These are phyloP conservation scores for Papilio polyxenes DNA, from an alignment of 1,140 invertebrate species.

Conservation along the genomic window DNA sequence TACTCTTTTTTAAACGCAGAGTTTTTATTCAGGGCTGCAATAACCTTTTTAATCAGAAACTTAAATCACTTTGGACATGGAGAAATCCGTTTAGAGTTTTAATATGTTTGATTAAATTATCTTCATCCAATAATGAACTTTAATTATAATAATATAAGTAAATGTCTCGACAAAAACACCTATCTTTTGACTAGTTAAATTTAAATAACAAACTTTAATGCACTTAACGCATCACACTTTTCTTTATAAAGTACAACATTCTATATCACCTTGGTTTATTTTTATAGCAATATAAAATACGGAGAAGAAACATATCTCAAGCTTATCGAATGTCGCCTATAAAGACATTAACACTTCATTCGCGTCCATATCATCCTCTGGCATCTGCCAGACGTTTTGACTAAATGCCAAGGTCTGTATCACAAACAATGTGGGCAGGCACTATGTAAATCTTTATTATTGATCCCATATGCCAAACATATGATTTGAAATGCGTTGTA, in stretches of 20 bases:
- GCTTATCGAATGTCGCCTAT: conserved; percentile 56
- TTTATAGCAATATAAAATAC: conserved; percentile 29
- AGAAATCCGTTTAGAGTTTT: neutral
- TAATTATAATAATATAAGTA: too few relatives aligned
- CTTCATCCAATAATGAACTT: too few relatives aligned
- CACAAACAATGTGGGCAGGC: conserved; percentile 63
- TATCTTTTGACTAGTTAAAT: neutral
- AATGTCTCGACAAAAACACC: too few relatives aligned
- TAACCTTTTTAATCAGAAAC: neutral
- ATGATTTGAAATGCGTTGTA: conserved; percentile 25
- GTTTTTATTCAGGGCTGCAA: neutral
- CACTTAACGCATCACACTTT: neutral
- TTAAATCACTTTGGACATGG: neutral
- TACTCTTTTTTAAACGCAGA: neutral
- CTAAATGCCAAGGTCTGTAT: conserved; percentile 71
- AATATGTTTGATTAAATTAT: too few relatives aligned
- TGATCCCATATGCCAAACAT: conserved; percentile 52
- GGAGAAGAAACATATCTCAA: conserved; percentile 43
- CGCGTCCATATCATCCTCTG: conserved; percentile 64
- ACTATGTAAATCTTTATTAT: conserved; percentile 63
- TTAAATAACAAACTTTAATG: neutral
- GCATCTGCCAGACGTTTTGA: conserved; percentile 71
- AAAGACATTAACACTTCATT: conserved; percentile 64
- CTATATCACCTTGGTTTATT: conserved; percentile 5
- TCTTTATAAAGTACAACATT: neutral